Percentiles rank a stretch among this genome's conserved stretches.
Evolutionary conservation across 2,888 invertebrate genomes (phyloP).

Genomic region (Enchytraeus crypticus): DNA sequence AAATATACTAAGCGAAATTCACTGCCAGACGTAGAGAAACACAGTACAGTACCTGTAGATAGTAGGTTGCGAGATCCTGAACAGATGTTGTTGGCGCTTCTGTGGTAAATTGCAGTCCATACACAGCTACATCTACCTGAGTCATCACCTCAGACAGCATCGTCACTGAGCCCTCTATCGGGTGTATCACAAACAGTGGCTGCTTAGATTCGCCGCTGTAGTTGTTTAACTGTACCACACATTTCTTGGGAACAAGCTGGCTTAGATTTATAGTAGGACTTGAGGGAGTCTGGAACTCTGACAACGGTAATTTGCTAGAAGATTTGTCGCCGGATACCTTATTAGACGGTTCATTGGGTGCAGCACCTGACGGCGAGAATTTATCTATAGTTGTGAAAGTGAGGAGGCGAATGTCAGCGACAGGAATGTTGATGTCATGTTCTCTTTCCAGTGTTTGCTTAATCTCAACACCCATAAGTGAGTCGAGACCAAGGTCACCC

Average conservation of each 20-base stretch:
- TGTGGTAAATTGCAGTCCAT: conserved; percentile 78
- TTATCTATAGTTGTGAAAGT: conserved; percentile 25
- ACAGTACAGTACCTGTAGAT: conserved; percentile 44
- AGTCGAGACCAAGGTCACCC: conserved; percentile 94
- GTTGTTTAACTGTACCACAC: conserved; percentile 56
- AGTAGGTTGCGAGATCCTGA: conserved; percentile 58
- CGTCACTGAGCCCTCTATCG: conserved; percentile 53
- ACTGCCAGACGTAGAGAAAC: background rate
- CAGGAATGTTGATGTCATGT: conserved; percentile 78
- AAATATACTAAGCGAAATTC: background rate
- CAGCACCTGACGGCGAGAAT: background rate
- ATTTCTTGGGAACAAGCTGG: conserved; percentile 64
- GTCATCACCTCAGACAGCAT: conserved; percentile 64
- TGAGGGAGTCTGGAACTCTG: background rate
- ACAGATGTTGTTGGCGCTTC: conserved; percentile 67
- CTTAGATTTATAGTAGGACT: background rate
- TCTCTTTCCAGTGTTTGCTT: conserved; percentile 88
- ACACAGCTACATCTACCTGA: conserved; percentile 66
- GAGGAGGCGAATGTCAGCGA: conserved; percentile 73
- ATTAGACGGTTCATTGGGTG: background rate
- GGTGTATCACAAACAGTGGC: conserved; percentile 44
- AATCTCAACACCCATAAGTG: conserved; percentile 96
- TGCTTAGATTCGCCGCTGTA: conserved; percentile 6
- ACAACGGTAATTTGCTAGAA: too few species aligned
- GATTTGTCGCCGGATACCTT: background rate